Conservation (phyloP, 2,888 invertebrate genomes). For the Dolomedes plantarius region DNA sequence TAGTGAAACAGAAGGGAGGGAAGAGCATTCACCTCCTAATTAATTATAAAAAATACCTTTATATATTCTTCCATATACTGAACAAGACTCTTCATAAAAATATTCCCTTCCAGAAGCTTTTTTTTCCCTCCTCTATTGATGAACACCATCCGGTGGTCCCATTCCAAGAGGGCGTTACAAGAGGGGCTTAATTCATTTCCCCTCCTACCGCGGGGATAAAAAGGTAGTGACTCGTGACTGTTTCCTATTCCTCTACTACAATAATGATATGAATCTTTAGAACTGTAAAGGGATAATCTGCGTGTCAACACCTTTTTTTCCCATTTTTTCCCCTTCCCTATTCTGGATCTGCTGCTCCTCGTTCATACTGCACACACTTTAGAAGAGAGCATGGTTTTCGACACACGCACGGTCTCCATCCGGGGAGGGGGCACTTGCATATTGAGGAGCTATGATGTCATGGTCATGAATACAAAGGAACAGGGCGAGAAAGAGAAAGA, state of each 20-base stretch:
- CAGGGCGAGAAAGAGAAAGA: background rate
- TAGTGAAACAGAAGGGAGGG: no score
- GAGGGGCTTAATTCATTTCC: background rate
- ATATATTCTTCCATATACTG: no score
- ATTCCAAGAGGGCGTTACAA: background rate
- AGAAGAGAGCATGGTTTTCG: conserved; percentile 5
- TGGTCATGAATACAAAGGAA: conserved; percentile 6
- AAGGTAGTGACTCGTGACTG: background rate
- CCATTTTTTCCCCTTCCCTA: background rate
- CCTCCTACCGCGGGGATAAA: background rate
- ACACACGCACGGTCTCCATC: background rate
- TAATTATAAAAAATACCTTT: no score
- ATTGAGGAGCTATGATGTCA: background rate
- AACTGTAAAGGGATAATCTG: conserved; percentile 6
- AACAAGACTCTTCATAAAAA: no score
- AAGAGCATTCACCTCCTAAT: no score
- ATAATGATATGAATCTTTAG: conserved; percentile 11
- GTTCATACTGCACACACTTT: no score
- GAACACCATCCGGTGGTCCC: background rate
- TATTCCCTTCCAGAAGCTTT: no score
- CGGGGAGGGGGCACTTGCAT: background rate
- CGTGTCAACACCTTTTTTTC: conserved; percentile 7
- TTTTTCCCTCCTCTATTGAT: background rate
- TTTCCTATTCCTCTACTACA: background rate
- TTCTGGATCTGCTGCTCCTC: no score